Base-by-base conservation (phyloP, 2,113 vertebrate genomes). In the Neolamprologus modestus region DNA sequence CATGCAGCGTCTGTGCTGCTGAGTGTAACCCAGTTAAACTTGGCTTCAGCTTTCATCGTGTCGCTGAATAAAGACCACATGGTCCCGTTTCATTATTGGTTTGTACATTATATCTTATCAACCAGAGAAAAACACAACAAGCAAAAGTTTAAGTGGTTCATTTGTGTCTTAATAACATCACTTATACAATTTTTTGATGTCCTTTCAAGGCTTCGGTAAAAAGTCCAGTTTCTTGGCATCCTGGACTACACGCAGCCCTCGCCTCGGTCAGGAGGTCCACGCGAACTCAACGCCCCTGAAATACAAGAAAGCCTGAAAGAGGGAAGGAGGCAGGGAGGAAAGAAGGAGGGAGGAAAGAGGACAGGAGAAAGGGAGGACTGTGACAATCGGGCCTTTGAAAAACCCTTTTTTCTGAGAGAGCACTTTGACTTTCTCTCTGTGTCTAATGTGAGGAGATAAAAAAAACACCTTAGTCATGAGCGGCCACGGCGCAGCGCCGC, bases 381-480 rank as follows among this genome's bases (percentile, higher is more conserved):
- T 88, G 87, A 95, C 89, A 93, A 91, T 91, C 76, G 26, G 68
- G 28, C 78, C 57, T 92, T 92, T 95, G 86, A 92, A 90, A 89
- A 89, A 83, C 42, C 85, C 5, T 31, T 88, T 84, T 47, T 28
- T 73, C 53, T 45, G 78, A 84, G 17, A 45, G 53, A 83, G 87
- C 80, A 16, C 53, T 83, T 21, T 52, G 35, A 66, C 9, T 87
- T 57, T 42, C 76, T 42, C 78, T 91, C 85, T 84, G 28, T 71
- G 79, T 80, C 76, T 93, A 73, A 90, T 91, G 90, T 87, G 87
- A 94, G 84, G 81, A 89, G 89, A 95, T 92, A 73, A 89, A 90
- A 92, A 78, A 78, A 94, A 84, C 90, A 92, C 86, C 92, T 85
- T 68, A 84, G 88, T 93, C 89, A 84, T 85, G 91, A 94, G 90